phyloP scores from a whole-genome alignment of 2,797 vertebrate species.

The Melanotaenia boesemani region DNA sequence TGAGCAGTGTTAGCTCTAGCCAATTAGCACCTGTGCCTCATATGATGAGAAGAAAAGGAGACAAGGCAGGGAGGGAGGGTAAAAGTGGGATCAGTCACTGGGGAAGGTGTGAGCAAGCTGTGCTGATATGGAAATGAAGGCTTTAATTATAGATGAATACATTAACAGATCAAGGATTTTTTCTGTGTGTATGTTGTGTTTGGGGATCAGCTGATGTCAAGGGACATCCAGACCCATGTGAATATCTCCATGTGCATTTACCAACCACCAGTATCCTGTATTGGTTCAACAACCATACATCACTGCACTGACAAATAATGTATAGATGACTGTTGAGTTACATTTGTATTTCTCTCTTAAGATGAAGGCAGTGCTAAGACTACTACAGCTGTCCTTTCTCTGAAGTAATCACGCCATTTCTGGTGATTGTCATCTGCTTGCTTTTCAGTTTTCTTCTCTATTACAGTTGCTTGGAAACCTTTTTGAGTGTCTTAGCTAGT shows the following conservation, averaged over 20 bases:
- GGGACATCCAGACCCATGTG: constrained; percentile 47
- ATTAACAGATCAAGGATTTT: constrained; percentile 74
- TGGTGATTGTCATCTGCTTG: background rate
- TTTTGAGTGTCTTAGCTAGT: constrained; percentile 14
- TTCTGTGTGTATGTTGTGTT: constrained; percentile 54
- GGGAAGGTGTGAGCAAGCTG: constrained; percentile 70
- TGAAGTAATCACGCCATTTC: background rate
- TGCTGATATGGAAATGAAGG: constrained; percentile 78
- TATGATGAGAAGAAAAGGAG: constrained; percentile 34
- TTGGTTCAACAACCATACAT: background rate
- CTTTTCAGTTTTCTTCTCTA: constrained; percentile 1
- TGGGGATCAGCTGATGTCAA: constrained; percentile 50
- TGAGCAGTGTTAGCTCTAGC: constrained; percentile 34
- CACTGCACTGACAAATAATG: background rate
- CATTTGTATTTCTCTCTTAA: background rate
- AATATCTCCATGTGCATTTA: constrained; percentile 39
- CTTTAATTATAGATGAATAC: constrained; percentile 83
- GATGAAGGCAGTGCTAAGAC: background rate
- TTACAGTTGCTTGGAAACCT: constrained; percentile 46
- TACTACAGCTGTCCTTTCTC: background rate
- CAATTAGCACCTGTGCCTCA: constrained; percentile 75
- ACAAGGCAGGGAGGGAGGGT: constrained; percentile 20
- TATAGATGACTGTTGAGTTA: background rate
- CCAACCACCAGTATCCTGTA: constrained; percentile 15
- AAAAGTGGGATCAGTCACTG: constrained; percentile 48